phyloP scores from a whole-genome alignment of 2,113 vertebrate genomes.

The Scomber colias region DNA sequence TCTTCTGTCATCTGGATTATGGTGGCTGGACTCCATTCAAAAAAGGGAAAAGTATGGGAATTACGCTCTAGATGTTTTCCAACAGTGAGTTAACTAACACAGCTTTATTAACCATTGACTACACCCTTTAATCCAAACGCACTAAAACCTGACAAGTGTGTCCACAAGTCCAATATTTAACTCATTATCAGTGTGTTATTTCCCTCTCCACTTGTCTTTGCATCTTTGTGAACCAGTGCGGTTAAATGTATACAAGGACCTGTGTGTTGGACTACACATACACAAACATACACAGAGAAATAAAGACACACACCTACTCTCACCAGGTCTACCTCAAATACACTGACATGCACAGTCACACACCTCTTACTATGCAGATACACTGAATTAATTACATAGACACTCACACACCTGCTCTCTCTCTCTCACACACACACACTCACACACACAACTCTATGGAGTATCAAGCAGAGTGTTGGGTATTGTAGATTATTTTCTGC shows the following conservation, averaged over 20 bases:
- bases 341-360: neutral
- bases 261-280: no score
- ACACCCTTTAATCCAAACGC: neutral
- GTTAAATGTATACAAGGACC: neutral
- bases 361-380: neutral
- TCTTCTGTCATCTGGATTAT: no score
- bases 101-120: no score
- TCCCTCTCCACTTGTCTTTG: neutral
- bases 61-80: no score
- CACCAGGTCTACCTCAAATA: neutral
- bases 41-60: no score
- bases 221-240: neutral
- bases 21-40: no score
- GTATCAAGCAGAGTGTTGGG: constrained; percentile 2
- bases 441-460: neutral
- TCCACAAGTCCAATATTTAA: neutral
- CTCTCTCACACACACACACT: neutral
- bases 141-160: neutral
- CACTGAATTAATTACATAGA: neutral
- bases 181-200: neutral
- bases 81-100: no score
- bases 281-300: neutral
- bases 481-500: neutral
- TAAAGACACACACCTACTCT: neutral
- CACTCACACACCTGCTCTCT: neutral